These are phyloP conservation scores for Tenthredo livida DNA, from an alignment of 2,888 invertebrate genomes.

Conservation along the genomic window DNA sequence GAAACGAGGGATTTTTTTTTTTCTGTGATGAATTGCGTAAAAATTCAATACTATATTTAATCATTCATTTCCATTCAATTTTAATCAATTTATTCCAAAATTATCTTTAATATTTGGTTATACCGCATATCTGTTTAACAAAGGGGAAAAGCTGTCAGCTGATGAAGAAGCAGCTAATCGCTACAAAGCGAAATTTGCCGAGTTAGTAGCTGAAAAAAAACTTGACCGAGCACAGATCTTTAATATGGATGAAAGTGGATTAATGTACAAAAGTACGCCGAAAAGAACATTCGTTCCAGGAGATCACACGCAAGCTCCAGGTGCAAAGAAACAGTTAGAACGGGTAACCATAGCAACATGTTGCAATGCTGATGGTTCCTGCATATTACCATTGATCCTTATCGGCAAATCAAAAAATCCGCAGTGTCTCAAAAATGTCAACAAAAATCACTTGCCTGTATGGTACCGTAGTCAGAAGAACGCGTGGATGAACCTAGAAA, in stretches of 20 bases:
- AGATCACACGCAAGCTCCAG: slow-evolving; percentile 57
- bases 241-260: slow-evolving; percentile 62
- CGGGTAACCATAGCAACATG: slow-evolving; percentile 59
- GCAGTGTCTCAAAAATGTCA: slow-evolving; percentile 60
- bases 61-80: too few species aligned
- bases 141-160: slow-evolving; percentile 50
- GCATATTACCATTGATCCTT: slow-evolving; percentile 58
- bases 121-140: too few species aligned
- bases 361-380: slow-evolving; percentile 60
- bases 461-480: slow-evolving; percentile 60
- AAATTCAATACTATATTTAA: too few species aligned
- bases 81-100: too few species aligned
- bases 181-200: slow-evolving; percentile 57
- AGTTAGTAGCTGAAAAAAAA: slow-evolving; percentile 53
- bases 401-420: slow-evolving; percentile 61
- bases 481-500: slow-evolving; percentile 59
- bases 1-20: too few species aligned
- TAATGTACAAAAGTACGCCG: slow-evolving; percentile 60
- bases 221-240: slow-evolving; percentile 57
- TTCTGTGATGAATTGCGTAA: too few species aligned
- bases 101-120: too few species aligned
- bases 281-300: slow-evolving; percentile 56
- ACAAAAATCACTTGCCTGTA: slow-evolving; percentile 57
- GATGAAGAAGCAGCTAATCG: slow-evolving; percentile 58
- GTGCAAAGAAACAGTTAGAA: slow-evolving; percentile 59